Percentiles rank a stretch among this genome's conserved stretches.
phyloP scores from a whole-genome alignment of 2,797 vertebrate species.

The Centropyge bicolor region DNA sequence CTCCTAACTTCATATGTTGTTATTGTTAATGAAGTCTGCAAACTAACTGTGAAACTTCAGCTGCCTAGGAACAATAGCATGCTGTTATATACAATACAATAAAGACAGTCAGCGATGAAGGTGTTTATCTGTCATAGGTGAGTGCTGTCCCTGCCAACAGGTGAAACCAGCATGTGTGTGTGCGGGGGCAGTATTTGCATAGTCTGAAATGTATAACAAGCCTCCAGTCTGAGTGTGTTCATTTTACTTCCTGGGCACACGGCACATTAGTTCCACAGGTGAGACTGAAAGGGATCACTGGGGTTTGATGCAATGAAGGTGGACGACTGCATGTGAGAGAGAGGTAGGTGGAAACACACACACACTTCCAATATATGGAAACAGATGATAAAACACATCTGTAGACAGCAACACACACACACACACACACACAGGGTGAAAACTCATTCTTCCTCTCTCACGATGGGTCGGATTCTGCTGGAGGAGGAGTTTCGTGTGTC shows the following conservation, averaged over 20 bases:
- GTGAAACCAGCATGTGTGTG: constrained; percentile 8
- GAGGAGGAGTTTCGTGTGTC: constrained; percentile 68
- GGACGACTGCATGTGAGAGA: constrained; percentile 10
- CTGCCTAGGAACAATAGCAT: not conserved
- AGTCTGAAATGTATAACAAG: constrained; percentile 38
- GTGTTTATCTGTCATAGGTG: constrained; percentile 10
- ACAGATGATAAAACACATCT: not conserved
- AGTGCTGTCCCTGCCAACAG: constrained; percentile 29
- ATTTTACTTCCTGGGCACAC: constrained; percentile 59
- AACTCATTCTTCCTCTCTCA: constrained; percentile 52
- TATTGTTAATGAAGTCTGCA: not conserved
- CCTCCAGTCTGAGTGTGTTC: constrained; percentile 35
- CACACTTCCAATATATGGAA: not conserved
- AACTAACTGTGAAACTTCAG: not conserved
- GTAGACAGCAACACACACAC: not conserved
- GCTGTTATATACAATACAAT: constrained; percentile 11
- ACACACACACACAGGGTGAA: constrained; percentile 18
- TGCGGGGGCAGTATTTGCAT: constrained; percentile 68
- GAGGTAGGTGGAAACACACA: constrained; percentile 30
- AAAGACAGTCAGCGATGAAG: constrained; percentile 7
- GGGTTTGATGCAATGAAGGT: not conserved
- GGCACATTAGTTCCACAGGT: constrained; percentile 17
- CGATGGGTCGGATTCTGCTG: constrained; percentile 61
- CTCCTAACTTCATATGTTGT: not conserved
- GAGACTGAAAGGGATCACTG: not conserved